Evolutionary conservation across 2,888 invertebrate species (phyloP).

Genomic region (Diplazon laetatorius): DNA sequence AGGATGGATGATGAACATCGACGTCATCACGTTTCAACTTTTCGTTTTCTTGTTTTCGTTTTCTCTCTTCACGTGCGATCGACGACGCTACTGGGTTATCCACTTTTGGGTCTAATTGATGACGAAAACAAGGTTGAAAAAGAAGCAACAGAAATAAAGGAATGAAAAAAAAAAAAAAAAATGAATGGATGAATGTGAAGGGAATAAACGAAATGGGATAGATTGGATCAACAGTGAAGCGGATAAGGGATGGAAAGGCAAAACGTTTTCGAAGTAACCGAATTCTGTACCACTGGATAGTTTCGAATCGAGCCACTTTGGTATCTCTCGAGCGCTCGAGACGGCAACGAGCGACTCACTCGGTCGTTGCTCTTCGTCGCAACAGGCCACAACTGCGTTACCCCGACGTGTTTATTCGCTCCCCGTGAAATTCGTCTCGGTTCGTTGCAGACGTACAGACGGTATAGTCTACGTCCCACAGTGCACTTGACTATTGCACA

Average conservation of each 20-base stretch:
- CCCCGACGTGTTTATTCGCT: conserved; percentile 48
- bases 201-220: background rate
- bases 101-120: background rate
- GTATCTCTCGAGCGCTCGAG: conserved; percentile 47
- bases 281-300: conserved; percentile 42
- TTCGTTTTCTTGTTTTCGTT: too few species aligned
- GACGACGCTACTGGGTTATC: background rate
- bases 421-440: conserved; percentile 26
- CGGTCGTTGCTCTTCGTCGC: conserved; percentile 28
- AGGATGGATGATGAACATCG: conserved; percentile 33
- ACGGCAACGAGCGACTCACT: conserved; percentile 37
- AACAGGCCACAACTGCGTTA: conserved; percentile 33
- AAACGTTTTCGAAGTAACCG: conserved; percentile 29
- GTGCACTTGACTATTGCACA: conserved; percentile 24
- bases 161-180: too few species aligned
- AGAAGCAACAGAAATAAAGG: too few species aligned
- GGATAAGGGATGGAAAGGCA: background rate
- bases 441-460: conserved; percentile 34
- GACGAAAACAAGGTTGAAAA: background rate
- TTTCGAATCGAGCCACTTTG: conserved; percentile 50
- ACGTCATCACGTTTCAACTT: conserved; percentile 24
- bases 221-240: conserved; percentile 38
- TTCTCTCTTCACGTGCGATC: background rate
- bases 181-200: conserved; percentile 1
- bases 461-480: conserved; percentile 29